A percentile compares a stretch with the other conserved stretches of the same genome.
phyloP scores from a whole-genome alignment of 2,797 vertebrate species.

The Cyprinella venusta region DNA sequence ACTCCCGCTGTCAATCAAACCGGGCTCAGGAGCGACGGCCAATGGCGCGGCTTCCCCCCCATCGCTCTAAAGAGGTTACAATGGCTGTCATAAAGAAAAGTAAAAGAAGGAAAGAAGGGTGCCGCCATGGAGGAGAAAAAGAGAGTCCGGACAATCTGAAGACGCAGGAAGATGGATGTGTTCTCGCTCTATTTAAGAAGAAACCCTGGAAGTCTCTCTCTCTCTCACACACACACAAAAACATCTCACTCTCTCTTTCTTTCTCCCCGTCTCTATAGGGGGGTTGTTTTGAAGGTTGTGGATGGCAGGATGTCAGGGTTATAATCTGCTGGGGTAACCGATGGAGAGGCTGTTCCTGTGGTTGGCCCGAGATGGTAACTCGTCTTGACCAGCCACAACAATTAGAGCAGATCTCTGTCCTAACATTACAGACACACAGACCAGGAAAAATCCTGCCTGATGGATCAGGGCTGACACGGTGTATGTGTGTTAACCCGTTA shows the following conservation, averaged over 20 bases:
- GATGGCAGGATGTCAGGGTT: conserved; percentile 78
- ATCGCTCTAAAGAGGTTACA: conserved; percentile 87
- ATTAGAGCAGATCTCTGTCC: conserved; percentile 75
- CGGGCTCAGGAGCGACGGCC: conserved; percentile 80
- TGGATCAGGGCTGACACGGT: conserved; percentile 88
- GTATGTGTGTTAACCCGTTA: conserved; percentile 33
- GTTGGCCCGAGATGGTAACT: conserved; percentile 79
- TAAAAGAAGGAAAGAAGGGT: conserved; percentile 77
- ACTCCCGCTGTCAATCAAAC: conserved; percentile 93
- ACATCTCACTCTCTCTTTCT: conserved; percentile 59
- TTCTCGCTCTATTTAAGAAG: conserved; percentile 85
- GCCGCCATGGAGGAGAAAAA: conserved; percentile 82
- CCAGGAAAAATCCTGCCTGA: conserved; percentile 88
- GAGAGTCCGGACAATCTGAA: conserved; percentile 86
- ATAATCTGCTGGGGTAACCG: conserved; percentile 87
- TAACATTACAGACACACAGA: conserved; percentile 43
- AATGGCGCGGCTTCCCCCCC: conserved; percentile 86
- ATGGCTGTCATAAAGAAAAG: conserved; percentile 94
- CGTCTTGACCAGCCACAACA: conserved; percentile 88
- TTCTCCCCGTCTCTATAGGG: conserved; percentile 57
- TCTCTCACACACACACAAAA: conserved; percentile 42
- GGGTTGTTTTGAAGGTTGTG: conserved; percentile 81
- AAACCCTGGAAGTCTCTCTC: conserved; percentile 41
- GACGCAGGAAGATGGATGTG: conserved; percentile 89
- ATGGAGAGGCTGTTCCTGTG: conserved; percentile 62